phyloP scores from a whole-genome alignment of 2,797 vertebrate species.

The Delichon dasypus region DNA sequence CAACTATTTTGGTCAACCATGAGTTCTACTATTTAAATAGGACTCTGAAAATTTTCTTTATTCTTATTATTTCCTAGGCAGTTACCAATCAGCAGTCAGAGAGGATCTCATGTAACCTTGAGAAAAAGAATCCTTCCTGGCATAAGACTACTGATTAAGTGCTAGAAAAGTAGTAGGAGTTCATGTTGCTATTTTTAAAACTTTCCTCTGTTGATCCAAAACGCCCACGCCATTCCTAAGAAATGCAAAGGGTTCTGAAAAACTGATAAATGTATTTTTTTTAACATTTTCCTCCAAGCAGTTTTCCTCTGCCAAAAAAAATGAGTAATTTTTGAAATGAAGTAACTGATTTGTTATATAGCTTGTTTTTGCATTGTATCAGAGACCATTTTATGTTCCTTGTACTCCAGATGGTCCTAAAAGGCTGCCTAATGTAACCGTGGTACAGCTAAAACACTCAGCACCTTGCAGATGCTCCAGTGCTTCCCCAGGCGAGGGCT shows the following conservation, averaged over 20 bases:
- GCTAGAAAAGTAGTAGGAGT: background rate
- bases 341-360: background rate
- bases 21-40: background rate
- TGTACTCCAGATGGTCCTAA: background rate
- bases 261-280: background rate
- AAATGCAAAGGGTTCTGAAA: background rate
- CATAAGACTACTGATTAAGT: background rate
- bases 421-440: background rate
- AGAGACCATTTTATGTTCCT: background rate
- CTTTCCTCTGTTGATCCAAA: background rate
- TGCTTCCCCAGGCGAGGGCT: background rate
- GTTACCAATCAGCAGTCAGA: background rate
- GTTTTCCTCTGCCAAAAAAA: constrained; percentile 3
- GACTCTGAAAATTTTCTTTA: background rate
- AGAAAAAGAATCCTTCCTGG: background rate
- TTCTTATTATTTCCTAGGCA: background rate
- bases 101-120: background rate
- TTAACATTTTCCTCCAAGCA: background rate
- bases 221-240: background rate
- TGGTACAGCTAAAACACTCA: background rate
- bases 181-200: constrained; percentile 43
- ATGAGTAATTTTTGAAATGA: background rate
- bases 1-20: background rate
- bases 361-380: background rate
- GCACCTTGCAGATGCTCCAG: background rate